Conservation (phyloP, 37 sponge, comb jelly and placozoan genomes). For the Lycopodina hypogea region DNA sequence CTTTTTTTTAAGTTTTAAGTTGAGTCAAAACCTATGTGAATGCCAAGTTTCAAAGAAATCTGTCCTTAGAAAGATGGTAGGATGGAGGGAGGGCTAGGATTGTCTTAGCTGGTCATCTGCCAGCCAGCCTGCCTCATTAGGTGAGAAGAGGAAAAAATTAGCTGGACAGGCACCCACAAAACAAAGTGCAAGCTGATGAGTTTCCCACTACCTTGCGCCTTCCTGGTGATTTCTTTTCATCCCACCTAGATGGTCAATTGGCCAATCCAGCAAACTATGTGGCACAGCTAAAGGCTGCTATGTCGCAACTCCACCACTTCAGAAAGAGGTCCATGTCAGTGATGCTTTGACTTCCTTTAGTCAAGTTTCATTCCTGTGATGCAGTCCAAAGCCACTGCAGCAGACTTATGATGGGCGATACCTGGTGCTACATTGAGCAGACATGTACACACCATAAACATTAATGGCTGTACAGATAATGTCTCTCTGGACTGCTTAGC, state of each 20-base stretch:
- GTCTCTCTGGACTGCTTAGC: constrained; percentile 67
- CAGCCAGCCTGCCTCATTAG: no score
- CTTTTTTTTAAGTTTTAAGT: no score
- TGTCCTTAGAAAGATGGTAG: no score
- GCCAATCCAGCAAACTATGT: constrained; percentile 36
- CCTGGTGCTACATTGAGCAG: constrained; percentile 21
- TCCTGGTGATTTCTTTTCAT: constrained; percentile 66
- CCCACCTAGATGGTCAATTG: constrained; percentile 5
- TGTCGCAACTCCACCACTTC: constrained; percentile 8
- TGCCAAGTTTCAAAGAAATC: no score
- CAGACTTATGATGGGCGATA: constrained; percentile 60
- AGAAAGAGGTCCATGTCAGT: constrained; percentile 12
- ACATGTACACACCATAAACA: constrained; percentile 48
- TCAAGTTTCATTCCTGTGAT: constrained; percentile 59
- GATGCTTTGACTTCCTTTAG: constrained; percentile 36
- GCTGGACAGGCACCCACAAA: no score
- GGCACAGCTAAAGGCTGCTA: constrained; percentile 28
- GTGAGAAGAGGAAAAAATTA: no score
- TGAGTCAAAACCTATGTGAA: no score
- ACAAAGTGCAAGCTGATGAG: no score
- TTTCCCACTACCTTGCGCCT: constrained; percentile 64
- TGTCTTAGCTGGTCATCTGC: no score
- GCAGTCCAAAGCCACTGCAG: constrained; percentile 55
- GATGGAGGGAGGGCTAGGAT: no score
- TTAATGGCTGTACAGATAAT: constrained; percentile 37